These are phyloP conservation scores for Ophion slaviceki DNA, from an alignment of 2,888 invertebrate species.

Conservation along the genomic window DNA sequence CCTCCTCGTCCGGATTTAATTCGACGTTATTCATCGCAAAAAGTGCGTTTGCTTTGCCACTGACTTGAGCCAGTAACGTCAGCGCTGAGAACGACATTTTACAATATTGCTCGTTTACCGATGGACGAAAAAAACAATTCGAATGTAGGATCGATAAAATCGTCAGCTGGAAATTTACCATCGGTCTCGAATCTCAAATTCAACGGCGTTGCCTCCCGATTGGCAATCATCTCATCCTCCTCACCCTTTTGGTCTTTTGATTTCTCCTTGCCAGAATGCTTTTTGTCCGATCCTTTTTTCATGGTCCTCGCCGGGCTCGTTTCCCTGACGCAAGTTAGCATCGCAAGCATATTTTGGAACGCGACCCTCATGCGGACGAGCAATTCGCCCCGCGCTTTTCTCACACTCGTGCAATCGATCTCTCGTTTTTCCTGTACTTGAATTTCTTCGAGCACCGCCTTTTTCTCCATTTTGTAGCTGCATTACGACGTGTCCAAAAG, in stretches of 20 bases:
- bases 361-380: conserved; percentile 86
- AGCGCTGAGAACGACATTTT: conserved; percentile 70
- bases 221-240: conserved; percentile 44
- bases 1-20: conserved; percentile 73
- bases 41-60: conserved; percentile 72
- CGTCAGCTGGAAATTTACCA: conserved; percentile 59
- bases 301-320: conserved; percentile 44
- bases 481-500: background rate
- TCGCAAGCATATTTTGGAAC: conserved; percentile 86
- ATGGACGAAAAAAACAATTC: conserved; percentile 13
- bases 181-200: conserved; percentile 69
- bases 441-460: conserved; percentile 83
- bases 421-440: conserved; percentile 84
- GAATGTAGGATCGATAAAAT: background rate
- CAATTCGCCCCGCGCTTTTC: conserved; percentile 84
- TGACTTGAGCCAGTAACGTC: conserved; percentile 73
- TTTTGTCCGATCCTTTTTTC: conserved; percentile 51
- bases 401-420: conserved; percentile 80
- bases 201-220: conserved; percentile 46
- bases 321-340: conserved; percentile 82
- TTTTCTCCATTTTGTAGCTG: conserved; percentile 85
- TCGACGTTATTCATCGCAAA: conserved; percentile 75
- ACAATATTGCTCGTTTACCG: background rate
- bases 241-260: conserved; percentile 45
- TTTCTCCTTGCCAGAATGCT: conserved; percentile 36